Percentiles rank a stretch among this genome's conserved stretches.
Conservation (phyloP, 2,888 invertebrate species). For the Poecilobothrus nobilitatus region DNA sequence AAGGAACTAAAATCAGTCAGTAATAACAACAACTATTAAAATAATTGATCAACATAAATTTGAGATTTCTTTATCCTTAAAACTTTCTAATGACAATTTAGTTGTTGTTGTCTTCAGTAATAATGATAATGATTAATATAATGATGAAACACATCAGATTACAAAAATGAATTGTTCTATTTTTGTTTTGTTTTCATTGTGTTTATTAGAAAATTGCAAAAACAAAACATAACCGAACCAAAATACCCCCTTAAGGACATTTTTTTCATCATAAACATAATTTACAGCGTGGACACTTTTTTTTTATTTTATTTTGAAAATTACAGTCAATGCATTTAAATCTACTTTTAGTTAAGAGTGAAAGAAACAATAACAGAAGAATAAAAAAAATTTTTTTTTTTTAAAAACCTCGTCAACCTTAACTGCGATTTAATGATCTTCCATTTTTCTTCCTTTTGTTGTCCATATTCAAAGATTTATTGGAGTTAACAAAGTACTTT, state of each 20-base stretch:
- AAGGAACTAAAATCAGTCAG: too few species aligned
- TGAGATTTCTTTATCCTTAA: neutral
- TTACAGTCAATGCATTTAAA: neutral
- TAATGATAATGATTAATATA: neutral
- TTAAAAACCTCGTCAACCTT: neutral
- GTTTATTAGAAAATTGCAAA: neutral
- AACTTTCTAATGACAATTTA: neutral
- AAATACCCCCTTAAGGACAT: neutral
- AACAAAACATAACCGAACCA: neutral
- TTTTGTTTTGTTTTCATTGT: neutral
- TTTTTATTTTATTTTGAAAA: neutral
- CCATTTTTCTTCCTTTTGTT: slow-evolving; percentile 2
- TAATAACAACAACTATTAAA: too few species aligned
- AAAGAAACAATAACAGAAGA: neutral
- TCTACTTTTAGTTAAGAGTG: neutral
- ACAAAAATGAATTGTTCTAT: neutral
- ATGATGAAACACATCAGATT: neutral
- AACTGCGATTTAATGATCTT: slow-evolving; percentile 6
- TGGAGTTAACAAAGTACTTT: neutral
- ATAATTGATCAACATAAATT: neutral
- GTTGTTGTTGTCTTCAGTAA: too few species aligned
- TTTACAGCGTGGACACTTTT: neutral
- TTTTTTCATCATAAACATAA: neutral
- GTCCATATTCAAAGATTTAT: slow-evolving; percentile 4
- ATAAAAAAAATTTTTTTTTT: neutral